Evolutionary conservation across 1,140 invertebrate species (phyloP).

Genomic region (Colletes gigas): DNA sequence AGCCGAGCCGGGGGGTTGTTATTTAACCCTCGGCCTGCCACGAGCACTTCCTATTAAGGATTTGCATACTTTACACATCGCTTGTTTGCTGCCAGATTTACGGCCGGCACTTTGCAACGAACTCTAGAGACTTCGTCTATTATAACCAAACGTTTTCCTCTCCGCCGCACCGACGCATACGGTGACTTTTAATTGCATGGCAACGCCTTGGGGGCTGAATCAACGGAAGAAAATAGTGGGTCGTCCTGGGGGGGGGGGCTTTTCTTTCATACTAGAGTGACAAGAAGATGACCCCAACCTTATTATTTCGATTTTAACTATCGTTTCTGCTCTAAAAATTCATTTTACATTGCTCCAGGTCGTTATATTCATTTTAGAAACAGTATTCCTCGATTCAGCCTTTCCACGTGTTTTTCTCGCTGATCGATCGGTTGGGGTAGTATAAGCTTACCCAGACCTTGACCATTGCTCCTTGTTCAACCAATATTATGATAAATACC

Average conservation of each 20-base stretch:
- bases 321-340: too few relatives aligned
- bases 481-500: too few relatives aligned
- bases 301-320: too few relatives aligned
- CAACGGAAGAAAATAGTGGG: background rate
- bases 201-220: background rate
- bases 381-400: background rate
- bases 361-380: too few relatives aligned
- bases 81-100: slow-evolving; percentile 54
- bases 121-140: slow-evolving; percentile 39
- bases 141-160: background rate
- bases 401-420: background rate
- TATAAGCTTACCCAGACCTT: background rate
- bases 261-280: too few relatives aligned
- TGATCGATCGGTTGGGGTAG: slow-evolving; percentile 37
- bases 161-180: background rate
- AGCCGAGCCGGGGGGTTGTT: slow-evolving; percentile 8
- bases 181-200: slow-evolving; percentile 16
- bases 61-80: slow-evolving; percentile 51
- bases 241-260: too few relatives aligned
- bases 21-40: slow-evolving; percentile 39
- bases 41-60: slow-evolving; percentile 52
- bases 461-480: too few relatives aligned
- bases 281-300: too few relatives aligned
- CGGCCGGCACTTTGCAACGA: slow-evolving; percentile 30
- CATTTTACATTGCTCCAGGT: too few relatives aligned